Conservation (phyloP, 2,888 invertebrate species). For the Noctua janthe region DNA sequence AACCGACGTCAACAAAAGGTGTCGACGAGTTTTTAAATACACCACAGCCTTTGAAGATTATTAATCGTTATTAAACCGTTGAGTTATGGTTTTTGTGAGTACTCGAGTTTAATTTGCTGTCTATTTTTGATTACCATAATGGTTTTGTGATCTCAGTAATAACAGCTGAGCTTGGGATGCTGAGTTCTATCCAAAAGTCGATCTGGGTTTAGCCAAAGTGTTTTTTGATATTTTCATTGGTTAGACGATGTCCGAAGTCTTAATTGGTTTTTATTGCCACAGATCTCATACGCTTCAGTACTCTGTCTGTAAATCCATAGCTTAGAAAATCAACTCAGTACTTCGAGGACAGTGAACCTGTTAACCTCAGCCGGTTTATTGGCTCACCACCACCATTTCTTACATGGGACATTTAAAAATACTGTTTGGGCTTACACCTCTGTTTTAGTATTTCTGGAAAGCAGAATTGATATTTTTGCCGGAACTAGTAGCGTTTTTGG, state of each 20-base stretch:
- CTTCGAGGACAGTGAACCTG: not conserved
- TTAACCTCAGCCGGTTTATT: not conserved
- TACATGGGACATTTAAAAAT: not conserved
- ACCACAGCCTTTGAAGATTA: not conserved
- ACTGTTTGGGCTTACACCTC: not conserved
- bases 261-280: not conserved
- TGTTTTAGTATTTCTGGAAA: not conserved
- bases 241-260: not conserved
- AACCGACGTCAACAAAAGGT: not conserved
- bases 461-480: not conserved
- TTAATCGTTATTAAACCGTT: not conserved
- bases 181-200: not conserved
- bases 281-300: not conserved
- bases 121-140: not conserved
- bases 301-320: not conserved
- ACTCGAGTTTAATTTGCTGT: not conserved
- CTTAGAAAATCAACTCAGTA: not conserved
- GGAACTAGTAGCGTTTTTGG: not conserved
- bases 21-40: not conserved
- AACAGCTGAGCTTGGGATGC: not conserved
- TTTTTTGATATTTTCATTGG: not conserved
- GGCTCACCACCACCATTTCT: not conserved
- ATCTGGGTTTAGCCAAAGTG: not conserved
- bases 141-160: not conserved
- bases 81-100: not conserved